A percentile compares a stretch with the other conserved stretches of the same genome.
phyloP scores from a whole-genome alignment of 2,797 vertebrate genomes.

The Ateles fusciceps region DNA sequence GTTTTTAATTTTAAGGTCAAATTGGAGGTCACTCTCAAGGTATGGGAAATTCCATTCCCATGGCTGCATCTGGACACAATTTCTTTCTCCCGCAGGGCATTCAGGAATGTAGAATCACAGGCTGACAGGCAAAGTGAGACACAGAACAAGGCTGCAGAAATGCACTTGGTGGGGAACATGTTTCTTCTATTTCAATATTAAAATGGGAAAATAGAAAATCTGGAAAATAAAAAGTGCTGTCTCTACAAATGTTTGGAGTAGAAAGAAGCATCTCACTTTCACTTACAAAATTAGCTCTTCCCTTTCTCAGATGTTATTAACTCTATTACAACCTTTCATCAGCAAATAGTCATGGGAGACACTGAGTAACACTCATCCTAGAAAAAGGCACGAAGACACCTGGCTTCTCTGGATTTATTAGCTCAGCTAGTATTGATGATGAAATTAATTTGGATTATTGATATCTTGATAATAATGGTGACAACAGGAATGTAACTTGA shows the following conservation, averaged over 20 bases:
- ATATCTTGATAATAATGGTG: neutral
- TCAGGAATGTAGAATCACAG: constrained; percentile 65
- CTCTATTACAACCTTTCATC: constrained; percentile 31
- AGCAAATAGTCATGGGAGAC: constrained; percentile 2
- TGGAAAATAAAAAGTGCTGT: neutral
- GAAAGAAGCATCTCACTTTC: constrained; percentile 3
- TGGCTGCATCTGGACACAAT: constrained; percentile 80
- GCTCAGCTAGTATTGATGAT: constrained; percentile 45
- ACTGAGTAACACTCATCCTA: constrained; percentile 3
- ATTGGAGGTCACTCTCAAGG: constrained; percentile 67
- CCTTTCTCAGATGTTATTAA: constrained; percentile 23
- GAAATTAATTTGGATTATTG: constrained; percentile 61
- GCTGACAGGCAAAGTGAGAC: constrained; percentile 50
- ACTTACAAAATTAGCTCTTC: constrained; percentile 29
- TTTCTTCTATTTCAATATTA: constrained; percentile 27
- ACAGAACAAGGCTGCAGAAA: constrained; percentile 40
- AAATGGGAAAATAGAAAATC: constrained; percentile 28
- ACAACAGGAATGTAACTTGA: neutral
- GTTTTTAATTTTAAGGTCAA: constrained; percentile 81
- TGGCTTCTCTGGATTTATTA: constrained; percentile 56
- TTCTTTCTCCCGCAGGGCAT: constrained; percentile 73
- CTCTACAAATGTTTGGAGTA: neutral
- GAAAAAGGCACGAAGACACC: constrained; percentile 48
- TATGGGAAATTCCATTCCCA: constrained; percentile 80
- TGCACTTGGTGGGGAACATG: neutral